Percentiles rank a stretch among this genome's conserved stretches.
Conservation (phyloP, 2,113 vertebrate species). For the Sminthopsis crassicaudata region DNA sequence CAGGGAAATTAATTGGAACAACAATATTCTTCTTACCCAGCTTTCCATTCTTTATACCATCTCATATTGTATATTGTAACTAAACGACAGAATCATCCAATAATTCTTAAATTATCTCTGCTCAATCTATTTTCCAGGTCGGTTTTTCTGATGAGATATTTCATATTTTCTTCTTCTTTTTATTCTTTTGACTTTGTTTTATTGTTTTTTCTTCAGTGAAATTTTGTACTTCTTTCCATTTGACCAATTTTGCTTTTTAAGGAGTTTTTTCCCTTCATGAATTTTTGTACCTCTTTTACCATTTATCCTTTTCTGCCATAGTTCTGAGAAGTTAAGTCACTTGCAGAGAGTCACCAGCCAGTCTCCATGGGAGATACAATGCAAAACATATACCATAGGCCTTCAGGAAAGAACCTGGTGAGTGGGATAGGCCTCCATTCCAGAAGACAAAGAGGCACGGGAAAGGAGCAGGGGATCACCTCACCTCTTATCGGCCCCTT, state of each 20-base stretch:
- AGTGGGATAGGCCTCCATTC: no score
- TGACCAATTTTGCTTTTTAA: background rate
- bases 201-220: background rate
- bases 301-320: background rate
- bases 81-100: background rate
- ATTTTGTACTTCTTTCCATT: background rate
- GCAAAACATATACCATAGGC: background rate
- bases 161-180: background rate
- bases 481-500: constrained; percentile 6
- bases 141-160: background rate
- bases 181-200: background rate
- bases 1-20: no score
- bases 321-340: background rate
- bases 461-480: background rate
- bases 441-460: no score
- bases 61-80: background rate
- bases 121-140: background rate
- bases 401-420: no score
- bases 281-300: background rate
- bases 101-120: background rate
- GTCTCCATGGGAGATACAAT: background rate
- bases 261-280: background rate
- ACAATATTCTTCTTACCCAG: no score
- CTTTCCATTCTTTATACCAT: background rate
- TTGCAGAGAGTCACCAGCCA: background rate